phyloP scores from a whole-genome alignment of 2,113 vertebrate species.

The Plestiodon gilberti region DNA sequence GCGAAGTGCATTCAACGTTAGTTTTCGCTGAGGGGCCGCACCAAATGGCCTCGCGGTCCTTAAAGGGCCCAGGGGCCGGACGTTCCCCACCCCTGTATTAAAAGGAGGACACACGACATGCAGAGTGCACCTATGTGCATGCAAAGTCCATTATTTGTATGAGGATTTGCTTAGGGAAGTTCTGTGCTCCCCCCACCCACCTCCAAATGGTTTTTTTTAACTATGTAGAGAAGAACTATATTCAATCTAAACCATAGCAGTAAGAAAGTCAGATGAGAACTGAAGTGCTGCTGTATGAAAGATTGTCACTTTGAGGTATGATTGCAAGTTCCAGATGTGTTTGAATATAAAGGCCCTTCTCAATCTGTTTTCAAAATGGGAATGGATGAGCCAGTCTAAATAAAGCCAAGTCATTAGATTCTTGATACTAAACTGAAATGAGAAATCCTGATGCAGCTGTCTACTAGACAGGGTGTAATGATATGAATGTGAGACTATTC shows the following conservation, averaged over 20 bases:
- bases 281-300: background rate
- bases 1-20: too few relatives aligned
- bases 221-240: too few relatives aligned
- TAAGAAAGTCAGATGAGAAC: background rate
- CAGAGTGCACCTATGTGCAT: background rate
- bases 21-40: too few relatives aligned
- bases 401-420: background rate
- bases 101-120: background rate
- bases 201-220: too few relatives aligned
- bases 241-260: background rate
- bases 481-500: background rate
- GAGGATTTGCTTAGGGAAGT: too few relatives aligned
- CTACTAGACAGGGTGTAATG: background rate
- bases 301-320: background rate
- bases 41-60: too few relatives aligned
- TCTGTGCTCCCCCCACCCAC: too few relatives aligned
- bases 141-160: too few relatives aligned
- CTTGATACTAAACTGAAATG: background rate
- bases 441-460: background rate
- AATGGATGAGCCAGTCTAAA: background rate
- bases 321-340: background rate
- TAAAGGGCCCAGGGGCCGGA: too few relatives aligned
- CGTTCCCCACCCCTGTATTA: too few relatives aligned
- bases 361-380: background rate
- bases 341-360: background rate